These are phyloP conservation scores for Arion vulgaris DNA, from an alignment of 1,140 invertebrate genomes.

Conservation along the genomic window DNA sequence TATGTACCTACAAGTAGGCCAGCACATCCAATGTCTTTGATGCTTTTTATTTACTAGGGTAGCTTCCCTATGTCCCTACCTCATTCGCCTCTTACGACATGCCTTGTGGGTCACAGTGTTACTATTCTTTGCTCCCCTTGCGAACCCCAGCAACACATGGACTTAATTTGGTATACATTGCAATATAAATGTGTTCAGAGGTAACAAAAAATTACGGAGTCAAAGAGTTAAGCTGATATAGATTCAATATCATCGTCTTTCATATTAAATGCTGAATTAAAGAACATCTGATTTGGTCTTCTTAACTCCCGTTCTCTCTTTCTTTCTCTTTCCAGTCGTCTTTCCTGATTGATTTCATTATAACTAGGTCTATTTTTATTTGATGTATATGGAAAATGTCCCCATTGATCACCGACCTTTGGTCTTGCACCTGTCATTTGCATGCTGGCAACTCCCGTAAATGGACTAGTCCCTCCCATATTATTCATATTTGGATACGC, in stretches of 20 bases:
- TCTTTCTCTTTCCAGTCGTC: conserved; percentile 18
- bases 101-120: too few relatives aligned
- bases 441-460: conserved; percentile 23
- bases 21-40: too few relatives aligned
- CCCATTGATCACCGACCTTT: conserved; percentile 29
- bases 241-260: conserved; percentile 34
- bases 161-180: too few relatives aligned
- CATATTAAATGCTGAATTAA: conserved; percentile 19
- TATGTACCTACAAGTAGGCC: too few relatives aligned
- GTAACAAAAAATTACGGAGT: too few relatives aligned
- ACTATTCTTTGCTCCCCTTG: too few relatives aligned
- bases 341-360: background rate
- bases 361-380: background rate
- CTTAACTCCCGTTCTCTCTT: conserved; percentile 22
- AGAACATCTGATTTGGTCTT: conserved; percentile 24
- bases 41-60: too few relatives aligned
- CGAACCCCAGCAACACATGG: too few relatives aligned
- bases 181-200: too few relatives aligned
- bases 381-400: conserved; percentile 28
- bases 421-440: conserved; percentile 29
- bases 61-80: too few relatives aligned
- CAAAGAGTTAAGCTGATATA: conserved; percentile 17
- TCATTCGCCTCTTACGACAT: too few relatives aligned
- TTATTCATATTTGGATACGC: conserved; percentile 2
- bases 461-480: conserved; percentile 4